A percentile compares a stretch with the other conserved stretches of the same genome.
Evolutionary conservation across 92 coral and sea anemone species (phyloP).

Genomic region (Meandrina meandrites): DNA sequence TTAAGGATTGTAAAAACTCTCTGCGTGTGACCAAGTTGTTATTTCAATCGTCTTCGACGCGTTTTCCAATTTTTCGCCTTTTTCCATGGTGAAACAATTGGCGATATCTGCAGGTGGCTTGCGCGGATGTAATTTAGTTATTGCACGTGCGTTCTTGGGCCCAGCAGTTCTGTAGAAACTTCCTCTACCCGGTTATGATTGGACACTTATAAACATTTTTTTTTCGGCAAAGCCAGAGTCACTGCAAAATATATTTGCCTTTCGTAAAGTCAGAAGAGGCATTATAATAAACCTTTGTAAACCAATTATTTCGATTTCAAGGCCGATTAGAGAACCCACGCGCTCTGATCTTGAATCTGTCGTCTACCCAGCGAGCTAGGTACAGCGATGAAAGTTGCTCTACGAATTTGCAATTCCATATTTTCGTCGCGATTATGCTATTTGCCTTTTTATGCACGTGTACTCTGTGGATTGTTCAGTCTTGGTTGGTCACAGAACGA

Average conservation of each 20-base stretch:
- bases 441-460: conserved; percentile 75
- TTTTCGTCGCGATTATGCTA: conserved; percentile 17
- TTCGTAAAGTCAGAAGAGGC: conserved; percentile 58
- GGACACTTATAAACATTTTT: conserved; percentile 34
- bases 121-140: conserved; percentile 41
- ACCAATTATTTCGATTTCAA: conserved; percentile 87
- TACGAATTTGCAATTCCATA: neutral
- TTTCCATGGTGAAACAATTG: conserved; percentile 36
- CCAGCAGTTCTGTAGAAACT: conserved; percentile 43
- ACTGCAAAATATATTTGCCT: conserved; percentile 55
- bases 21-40: conserved; percentile 42
- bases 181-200: conserved; percentile 51
- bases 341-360: neutral
- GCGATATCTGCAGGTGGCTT: conserved; percentile 74
- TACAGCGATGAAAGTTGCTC: neutral
- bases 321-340: conserved; percentile 44
- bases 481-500: conserved; percentile 94
- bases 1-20: conserved; percentile 3
- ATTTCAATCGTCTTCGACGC: conserved; percentile 8
- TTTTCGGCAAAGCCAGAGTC: conserved; percentile 66
- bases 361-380: neutral
- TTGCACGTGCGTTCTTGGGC: conserved; percentile 59
- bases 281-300: conserved; percentile 84
- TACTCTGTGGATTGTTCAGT: conserved; percentile 42
- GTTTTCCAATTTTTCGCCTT: conserved; percentile 2